Evolutionary conservation across 2,113 vertebrate genomes (phyloP), one percentile per base, ranked within the genome.

Genomic region (Pterocles burchelli): DNA sequence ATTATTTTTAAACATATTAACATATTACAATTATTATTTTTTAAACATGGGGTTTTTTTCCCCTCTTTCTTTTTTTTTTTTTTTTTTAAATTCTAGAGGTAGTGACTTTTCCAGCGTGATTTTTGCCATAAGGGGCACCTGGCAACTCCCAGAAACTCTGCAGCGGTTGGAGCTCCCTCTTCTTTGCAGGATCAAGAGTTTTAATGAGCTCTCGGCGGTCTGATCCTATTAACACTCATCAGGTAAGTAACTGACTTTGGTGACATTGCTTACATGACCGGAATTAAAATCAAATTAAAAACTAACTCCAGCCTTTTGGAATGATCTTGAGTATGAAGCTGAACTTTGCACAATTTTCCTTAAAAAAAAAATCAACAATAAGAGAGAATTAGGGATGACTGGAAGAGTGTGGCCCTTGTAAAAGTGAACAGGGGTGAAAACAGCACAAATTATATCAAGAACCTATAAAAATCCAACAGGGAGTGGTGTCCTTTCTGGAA

Each of bases 1-100:
- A 38, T 94, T 94, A 76, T 86, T 93, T 96, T 95, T 41, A 89
- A 93, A 88, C 45, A n/a, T n/a, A n/a, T n/a, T n/a, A n/a, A n/a
- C n/a, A n/a, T 41, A 41, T 41, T 41, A 12, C 11, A 41, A 41
- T 41, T 90, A 38, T 94, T 94, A 76, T 86, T 93, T 96, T 95
- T 41, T n/a, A 89, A 93, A 88, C 45, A n/a, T n/a, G n/a, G n/a
- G n/a, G n/a, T n/a, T n/a, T 54, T 43, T 43, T 2, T 33, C 12
- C n/a, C 15, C 21, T 83, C 31, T 95, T 54, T 67, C 21, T 25
- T 3, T 17, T 80, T 94, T 91, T 95, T 88, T 68, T 22, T 24
- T 61, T 46, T 41, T 36, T 38, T 45, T 16, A 1, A 15, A 24
- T 61, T 34, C 18, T 65, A 28, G 6, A 20, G 38, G 10, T 17